These are phyloP conservation scores for Galleria mellonella DNA, from an alignment of 1,140 invertebrate genomes.

Conservation along the genomic window DNA sequence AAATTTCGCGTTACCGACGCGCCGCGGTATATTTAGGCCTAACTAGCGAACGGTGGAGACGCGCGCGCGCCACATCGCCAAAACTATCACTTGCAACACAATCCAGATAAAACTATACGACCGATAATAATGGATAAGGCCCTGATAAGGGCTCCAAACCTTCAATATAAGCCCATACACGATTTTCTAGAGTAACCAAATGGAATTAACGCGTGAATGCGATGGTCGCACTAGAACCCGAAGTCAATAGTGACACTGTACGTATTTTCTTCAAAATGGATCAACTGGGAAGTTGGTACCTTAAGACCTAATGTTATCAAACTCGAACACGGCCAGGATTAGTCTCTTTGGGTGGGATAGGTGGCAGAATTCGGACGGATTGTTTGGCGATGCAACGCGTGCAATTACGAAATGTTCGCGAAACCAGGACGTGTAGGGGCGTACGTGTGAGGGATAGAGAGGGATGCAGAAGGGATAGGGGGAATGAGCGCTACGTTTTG, in stretches of 20 bases:
- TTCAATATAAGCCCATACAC: background rate
- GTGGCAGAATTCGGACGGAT: background rate
- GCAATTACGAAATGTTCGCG: background rate
- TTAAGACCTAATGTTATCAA: too few relatives aligned
- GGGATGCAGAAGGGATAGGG: constrained; percentile 12
- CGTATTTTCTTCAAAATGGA: too few relatives aligned
- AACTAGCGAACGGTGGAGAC: constrained; percentile 12
- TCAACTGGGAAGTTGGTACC: too few relatives aligned
- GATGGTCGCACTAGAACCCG: background rate
- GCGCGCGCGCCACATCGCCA: constrained; percentile 27
- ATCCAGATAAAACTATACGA: constrained; percentile 22
- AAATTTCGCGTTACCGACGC: constrained; percentile 41
- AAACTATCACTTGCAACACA: constrained; percentile 21
- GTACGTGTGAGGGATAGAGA: background rate
- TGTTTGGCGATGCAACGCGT: background rate
- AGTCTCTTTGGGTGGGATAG: too few relatives aligned
- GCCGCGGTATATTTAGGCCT: constrained; percentile 49
- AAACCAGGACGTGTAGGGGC: constrained; percentile 1
- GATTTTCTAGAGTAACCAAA: background rate
- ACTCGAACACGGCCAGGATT: too few relatives aligned
- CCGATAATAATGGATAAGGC: constrained; percentile 27
- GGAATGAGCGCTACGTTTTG: constrained; percentile 1
- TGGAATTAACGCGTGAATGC: constrained; percentile 4
- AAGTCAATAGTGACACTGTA: too few relatives aligned
- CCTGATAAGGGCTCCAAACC: constrained; percentile 27